Evolutionary conservation across 2,113 vertebrate genomes (phyloP).

Genomic region (Sus scrofa): DNA sequence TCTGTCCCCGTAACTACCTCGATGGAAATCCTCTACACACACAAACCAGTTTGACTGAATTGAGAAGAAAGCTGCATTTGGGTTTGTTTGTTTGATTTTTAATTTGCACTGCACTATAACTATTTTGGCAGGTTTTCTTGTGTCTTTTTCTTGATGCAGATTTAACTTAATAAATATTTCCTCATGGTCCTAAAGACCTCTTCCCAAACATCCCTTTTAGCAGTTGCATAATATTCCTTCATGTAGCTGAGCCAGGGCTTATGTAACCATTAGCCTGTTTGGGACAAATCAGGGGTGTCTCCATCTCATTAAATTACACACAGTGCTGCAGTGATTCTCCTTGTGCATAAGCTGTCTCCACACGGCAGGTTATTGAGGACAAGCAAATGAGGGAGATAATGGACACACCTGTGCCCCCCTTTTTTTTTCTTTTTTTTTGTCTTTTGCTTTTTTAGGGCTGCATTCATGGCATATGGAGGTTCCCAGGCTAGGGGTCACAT

Average conservation of each 20-base stretch:
- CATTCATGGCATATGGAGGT: too few relatives aligned
- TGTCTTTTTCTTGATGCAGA: not conserved
- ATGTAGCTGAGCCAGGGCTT: not conserved
- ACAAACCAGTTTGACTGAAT: not conserved
- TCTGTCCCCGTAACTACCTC: not conserved
- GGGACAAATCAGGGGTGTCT: not conserved
- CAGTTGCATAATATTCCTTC: constrained; percentile 5
- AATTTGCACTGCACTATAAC: not conserved
- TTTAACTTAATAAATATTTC: constrained; percentile 8
- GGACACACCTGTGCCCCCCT: not conserved
- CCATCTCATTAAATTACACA: not conserved
- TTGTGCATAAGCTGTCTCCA: not conserved
- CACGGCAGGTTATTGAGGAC: not conserved
- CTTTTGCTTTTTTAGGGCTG: too few relatives aligned
- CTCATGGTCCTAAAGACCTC: not conserved
- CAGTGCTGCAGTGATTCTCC: not conserved
- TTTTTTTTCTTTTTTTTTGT: not conserved
- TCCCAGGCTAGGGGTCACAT: too few relatives aligned
- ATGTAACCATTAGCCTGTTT: not conserved
- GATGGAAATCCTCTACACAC: not conserved
- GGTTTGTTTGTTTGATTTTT: not conserved
- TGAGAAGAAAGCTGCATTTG: not conserved
- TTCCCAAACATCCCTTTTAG: not conserved
- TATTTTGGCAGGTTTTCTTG: constrained; percentile 7
- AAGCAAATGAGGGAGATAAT: not conserved